Percentiles rank a stretch among this genome's conserved stretches.
These are phyloP conservation scores for Smittia aterrima DNA, from an alignment of 2,888 invertebrate genomes.

Conservation along the genomic window DNA sequence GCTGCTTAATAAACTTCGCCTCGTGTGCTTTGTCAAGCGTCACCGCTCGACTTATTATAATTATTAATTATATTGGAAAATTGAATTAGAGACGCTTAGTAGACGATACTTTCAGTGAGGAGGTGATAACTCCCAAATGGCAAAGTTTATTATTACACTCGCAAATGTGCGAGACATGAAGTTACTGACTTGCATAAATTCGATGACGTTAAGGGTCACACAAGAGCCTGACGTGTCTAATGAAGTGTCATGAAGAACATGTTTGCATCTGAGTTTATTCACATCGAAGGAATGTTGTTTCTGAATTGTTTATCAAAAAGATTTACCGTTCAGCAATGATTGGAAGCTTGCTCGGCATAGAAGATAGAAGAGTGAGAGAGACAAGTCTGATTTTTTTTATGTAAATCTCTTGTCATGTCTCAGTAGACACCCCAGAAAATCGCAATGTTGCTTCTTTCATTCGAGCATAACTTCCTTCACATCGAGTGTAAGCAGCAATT, in stretches of 20 bases:
- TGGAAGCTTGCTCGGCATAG: not conserved
- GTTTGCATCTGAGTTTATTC: not conserved
- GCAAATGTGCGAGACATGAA: not conserved
- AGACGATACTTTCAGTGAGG: not conserved
- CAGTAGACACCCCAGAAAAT: slow-evolving; percentile 10
- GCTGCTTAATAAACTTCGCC: not conserved
- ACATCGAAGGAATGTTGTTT: no score
- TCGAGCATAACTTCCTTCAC: not conserved
- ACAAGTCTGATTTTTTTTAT: not conserved
- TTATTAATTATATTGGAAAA: slow-evolving; percentile 35
- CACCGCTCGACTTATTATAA: slow-evolving; percentile 5
- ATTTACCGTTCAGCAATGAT: not conserved
- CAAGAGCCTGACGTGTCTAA: slow-evolving; percentile 24
- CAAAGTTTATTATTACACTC: not conserved
- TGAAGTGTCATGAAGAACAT: slow-evolving; percentile 19
- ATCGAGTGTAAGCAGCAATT: slow-evolving; percentile 15
- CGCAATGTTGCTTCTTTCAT: not conserved
- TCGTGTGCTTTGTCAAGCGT: slow-evolving; percentile 17
- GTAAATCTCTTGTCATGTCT: slow-evolving; percentile 28
- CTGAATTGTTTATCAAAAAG: not conserved
- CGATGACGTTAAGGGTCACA: not conserved
- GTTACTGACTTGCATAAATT: not conserved
- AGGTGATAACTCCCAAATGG: not conserved
- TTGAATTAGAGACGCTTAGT: slow-evolving; percentile 12
- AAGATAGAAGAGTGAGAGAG: not conserved